Evolutionary conservation across 2,113 vertebrate species (phyloP), one percentile per base, ranked within the genome.

Genomic region (Phylloscopus trochiloides): DNA sequence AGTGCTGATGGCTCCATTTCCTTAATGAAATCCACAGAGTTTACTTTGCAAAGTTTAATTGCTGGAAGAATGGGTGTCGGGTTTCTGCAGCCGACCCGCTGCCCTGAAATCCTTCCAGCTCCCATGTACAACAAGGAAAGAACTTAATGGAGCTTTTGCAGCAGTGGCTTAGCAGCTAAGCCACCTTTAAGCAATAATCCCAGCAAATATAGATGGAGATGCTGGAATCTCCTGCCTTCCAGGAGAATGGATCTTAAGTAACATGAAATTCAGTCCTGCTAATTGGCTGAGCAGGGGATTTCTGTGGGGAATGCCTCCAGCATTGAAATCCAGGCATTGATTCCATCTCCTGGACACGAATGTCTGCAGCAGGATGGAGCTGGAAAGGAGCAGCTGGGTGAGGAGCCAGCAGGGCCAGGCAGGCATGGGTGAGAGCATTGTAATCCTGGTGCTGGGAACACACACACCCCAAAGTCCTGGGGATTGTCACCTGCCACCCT

Each of bases 41-140:
- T 98, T 96, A 92, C 97, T 97, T 96, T 96, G 96, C 97, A 86
- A 94, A 97, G 96, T 97, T 96, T 97, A 97, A 98, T 97, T 97
- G 97, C 57, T 48, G 29, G 5, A 96, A 95, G 96, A 97, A 94
- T 36, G 86, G 96, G 93, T 96, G 86, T 98, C 96, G 88, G 88
- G 32, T 97, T 97, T 97, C 96, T 95, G 92, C 91, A 63, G 93
- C 90, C 84, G 58, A 94, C 96, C 96, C 65, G 51, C 2, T 74
- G 87, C 71, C 79, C 96, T 59, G 92, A 98, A 97, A 91, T 70
- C 94, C 92, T 87, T 96, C 97, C 97, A 98, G 96, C 93, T 96
- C 93, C 28, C 55, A 17, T 40, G 40, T 81, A 79, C 89, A 67
- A 88, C 80, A 59, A 96, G 88, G 45, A 45, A 80, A 70, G 93